Evolutionary conservation across 2,113 vertebrate species (phyloP), one percentile per base, ranked within the genome.

Genomic region (Eudyptes chrysolophus): DNA sequence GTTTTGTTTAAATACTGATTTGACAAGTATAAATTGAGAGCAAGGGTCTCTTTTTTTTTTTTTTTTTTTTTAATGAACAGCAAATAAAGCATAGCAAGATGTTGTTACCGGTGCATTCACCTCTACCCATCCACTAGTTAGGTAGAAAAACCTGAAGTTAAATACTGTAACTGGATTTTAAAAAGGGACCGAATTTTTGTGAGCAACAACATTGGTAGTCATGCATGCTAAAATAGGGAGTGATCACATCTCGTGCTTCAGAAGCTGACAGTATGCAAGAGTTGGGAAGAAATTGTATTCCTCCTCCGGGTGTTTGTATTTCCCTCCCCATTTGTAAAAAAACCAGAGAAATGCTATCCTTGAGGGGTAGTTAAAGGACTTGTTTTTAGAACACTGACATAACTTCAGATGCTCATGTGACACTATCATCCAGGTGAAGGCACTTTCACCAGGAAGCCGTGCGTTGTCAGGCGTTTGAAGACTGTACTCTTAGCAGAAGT

Each of bases 181-280:
- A 68, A 79, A 83, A 90, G 52, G 44, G 82, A 57, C 52, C 1
- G 5, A 84, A 27, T 89, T 87, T 80, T 84, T 95, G 80, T 87
- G 84, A 97, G 83, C 91, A 92, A 51, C 52, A 86, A 2, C 74
- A 20, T 24, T 49, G 19, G 77, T 91, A 95, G 95, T 95, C 95
- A 95, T 76, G 72, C 65, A 15, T 95, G 90, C 95, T 94, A 97
- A 97, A 96, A 95, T 79, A 92, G 92, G 69, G 92, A 95, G 86
- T 69, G 95, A 95, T 91, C 89, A 54, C 91, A 91, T 97, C 89
- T 96, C 64, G 48, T 83, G 88, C 90, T 92, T 96, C 90, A 74
- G 92, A 88, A 96, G 70, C 81, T 96, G 97, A 88, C 82, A 90
- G 85, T 12, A 5, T 94, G 76, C 92, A 94, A 76, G 75, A 42